Percentiles rank a stretch among this genome's conserved stretches.
Evolutionary conservation across 2,113 vertebrate species (phyloP).

Genomic region (Triplophysa siluroides): DNA sequence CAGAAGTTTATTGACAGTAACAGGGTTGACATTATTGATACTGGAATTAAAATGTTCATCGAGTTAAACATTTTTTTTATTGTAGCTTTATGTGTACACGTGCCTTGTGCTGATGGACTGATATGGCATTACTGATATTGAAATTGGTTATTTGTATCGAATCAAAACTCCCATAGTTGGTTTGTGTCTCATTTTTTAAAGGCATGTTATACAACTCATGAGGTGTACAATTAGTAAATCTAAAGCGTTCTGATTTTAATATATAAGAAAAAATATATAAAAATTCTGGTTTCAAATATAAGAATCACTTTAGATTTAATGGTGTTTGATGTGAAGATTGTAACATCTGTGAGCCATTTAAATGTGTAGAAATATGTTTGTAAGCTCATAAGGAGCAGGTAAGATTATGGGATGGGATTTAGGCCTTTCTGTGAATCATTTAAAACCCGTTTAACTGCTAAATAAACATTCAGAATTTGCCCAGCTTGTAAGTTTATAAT

Average conservation of each 20-base stretch:
- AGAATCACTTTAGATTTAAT: too few relatives aligned
- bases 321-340: neutral
- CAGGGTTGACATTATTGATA: neutral
- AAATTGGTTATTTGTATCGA: neutral
- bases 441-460: slow-evolving; percentile 2
- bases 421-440: slow-evolving; percentile 46
- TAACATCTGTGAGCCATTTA: neutral
- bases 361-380: neutral
- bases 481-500: neutral
- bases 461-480: neutral
- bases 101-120: neutral
- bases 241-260: too few relatives aligned
- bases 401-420: slow-evolving; percentile 50
- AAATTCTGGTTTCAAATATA: too few relatives aligned
- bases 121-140: neutral
- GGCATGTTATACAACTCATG: too few relatives aligned
- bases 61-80: neutral
- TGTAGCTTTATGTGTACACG: neutral
- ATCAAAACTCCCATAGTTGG: too few relatives aligned
- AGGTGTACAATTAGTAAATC: too few relatives aligned
- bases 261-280: too few relatives aligned
- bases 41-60: neutral
- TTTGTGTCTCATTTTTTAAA: too few relatives aligned
- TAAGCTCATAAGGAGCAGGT: slow-evolving; percentile 10
- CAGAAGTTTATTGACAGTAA: neutral